Evolutionary conservation across 2,888 invertebrate genomes (phyloP), one percentile per base, ranked within the genome.

Genomic region (Cataglyphis altisquamis): DNA sequence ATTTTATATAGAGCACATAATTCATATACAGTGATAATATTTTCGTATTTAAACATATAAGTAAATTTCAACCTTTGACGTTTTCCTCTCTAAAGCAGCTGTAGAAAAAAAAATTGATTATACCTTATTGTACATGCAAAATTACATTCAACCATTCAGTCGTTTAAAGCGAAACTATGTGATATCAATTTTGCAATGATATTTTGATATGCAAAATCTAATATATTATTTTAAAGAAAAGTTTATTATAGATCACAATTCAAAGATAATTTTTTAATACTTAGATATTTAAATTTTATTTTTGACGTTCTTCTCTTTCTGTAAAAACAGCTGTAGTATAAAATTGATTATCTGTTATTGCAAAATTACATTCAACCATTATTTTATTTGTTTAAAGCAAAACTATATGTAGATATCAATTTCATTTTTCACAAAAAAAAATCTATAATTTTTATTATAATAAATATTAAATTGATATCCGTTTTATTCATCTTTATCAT

Each of bases 401-500:
- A 72, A 62, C 15, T 2, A 12, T 21, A 55, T 25, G 60, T 15
- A 39, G 6, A 67, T 57, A 45, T 55, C n/a, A 9, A 52, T 10
- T 29, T 18, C 9, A 18, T 18, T 29, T 25, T 12, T 73, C 41
- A 1, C 15, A 32, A n/a, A 6, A 10, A 5, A 15, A 10, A 3
- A 21, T 21, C 21, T 21, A 21, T 21, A 21, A 66, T 52, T 75
- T 62, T 39, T 52, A 64, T 77, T n/a, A 57, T 41, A 12, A 36
- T 36, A 36, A 36, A 36, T 36, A n/a, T 52, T 9, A 25, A 67
- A 39, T 77, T 25, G 29, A 15, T n/a, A 12, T 41, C 0, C 3
- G 57, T 8, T 41, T 21, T 60, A n/a, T 41, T 21, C 21, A 36
- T 32, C 45, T 78, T 9, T 21, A 57, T 68, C 60, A 8, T 36